phyloP scores from a whole-genome alignment of 2,797 vertebrate species.

The Calcarius lapponicus region DNA sequence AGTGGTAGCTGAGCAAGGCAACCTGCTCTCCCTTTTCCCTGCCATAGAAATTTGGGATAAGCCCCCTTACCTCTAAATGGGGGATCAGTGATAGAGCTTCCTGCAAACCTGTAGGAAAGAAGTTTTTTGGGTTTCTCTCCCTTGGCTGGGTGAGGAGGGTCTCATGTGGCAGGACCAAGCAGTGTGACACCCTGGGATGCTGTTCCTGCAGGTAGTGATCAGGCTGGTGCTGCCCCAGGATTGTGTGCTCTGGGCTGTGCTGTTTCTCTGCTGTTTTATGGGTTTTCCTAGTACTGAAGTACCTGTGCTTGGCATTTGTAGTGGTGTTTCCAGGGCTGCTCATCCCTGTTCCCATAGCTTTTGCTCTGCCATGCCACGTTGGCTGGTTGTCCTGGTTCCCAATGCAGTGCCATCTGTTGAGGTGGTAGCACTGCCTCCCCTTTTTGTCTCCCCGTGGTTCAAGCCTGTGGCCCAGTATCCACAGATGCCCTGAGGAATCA shows the following conservation, averaged over 20 bases:
- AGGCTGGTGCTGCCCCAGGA: rapidly evolving
- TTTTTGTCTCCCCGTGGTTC: background rate
- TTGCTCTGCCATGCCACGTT: background rate
- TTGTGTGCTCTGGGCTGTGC: background rate
- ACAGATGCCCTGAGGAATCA: background rate
- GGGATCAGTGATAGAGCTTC: background rate
- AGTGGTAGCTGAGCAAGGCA: background rate
- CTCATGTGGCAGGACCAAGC: background rate
- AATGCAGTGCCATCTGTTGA: background rate
- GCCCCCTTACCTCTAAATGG: background rate
- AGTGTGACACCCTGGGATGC: background rate
- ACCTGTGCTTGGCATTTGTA: background rate
- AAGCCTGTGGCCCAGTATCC: background rate
- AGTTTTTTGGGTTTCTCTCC: background rate
- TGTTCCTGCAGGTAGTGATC: rapidly evolving
- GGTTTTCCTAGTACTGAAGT: background rate
- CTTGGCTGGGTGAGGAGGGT: background rate
- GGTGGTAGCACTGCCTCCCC: background rate
- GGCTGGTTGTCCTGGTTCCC: background rate
- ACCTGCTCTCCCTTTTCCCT: background rate
- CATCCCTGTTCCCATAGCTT: background rate
- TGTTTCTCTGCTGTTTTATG: background rate
- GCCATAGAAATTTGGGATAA: background rate
- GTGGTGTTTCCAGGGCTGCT: background rate
- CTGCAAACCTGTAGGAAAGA: background rate